Conservation (phyloP, 2,797 vertebrate species). For the Phataginus tetradactyla region DNA sequence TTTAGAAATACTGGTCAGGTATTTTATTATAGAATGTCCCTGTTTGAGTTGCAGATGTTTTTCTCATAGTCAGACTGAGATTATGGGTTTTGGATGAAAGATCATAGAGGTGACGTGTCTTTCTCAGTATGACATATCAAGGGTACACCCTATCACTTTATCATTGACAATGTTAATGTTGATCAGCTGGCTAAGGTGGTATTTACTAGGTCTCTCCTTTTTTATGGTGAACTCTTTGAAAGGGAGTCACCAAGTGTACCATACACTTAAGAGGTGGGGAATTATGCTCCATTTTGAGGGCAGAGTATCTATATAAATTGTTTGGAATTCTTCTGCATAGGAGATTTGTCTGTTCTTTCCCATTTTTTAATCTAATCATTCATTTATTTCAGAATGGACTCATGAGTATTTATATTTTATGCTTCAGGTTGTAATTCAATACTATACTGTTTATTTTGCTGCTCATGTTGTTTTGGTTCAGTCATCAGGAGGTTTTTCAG, state of each 20-base stretch:
- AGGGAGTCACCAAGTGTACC: not conserved
- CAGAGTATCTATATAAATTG: not conserved
- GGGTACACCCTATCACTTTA: not conserved
- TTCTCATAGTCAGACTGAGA: not conserved
- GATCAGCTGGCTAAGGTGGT: not conserved
- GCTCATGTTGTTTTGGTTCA: not conserved
- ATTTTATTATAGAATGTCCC: not conserved
- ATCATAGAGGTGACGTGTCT: not conserved
- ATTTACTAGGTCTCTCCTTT: not conserved
- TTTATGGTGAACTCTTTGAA: not conserved
- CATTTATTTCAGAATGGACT: not conserved
- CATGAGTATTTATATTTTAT: not conserved
- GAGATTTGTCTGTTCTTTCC: not conserved
- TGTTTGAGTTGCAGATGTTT: not conserved
- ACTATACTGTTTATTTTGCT: not conserved
- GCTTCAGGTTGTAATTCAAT: not conserved
- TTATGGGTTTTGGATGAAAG: not conserved
- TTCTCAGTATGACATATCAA: not conserved
- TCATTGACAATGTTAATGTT: not conserved
- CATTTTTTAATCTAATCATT: not conserved
- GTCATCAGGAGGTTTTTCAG: not conserved
- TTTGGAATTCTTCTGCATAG: not conserved
- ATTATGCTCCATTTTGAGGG: not conserved
- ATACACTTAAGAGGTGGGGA: not conserved
- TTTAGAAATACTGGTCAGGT: not conserved